Evolutionary conservation across 2,888 invertebrate genomes (phyloP).

Genomic region (Ochropacha duplaris): DNA sequence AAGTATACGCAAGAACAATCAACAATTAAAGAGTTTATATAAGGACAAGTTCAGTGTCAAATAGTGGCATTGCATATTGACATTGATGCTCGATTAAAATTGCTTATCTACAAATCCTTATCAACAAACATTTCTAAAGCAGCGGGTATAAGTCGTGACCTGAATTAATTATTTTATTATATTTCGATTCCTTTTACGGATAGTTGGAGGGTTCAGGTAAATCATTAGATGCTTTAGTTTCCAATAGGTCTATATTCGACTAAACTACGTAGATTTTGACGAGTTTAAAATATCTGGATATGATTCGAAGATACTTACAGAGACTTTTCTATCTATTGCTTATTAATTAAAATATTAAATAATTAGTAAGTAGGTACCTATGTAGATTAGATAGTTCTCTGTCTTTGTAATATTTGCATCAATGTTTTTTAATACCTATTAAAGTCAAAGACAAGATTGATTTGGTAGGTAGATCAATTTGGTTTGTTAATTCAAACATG

Average conservation of each 20-base stretch:
- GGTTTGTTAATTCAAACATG: constrained; percentile 37
- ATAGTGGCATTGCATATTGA: constrained; percentile 32
- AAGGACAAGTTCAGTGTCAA: constrained; percentile 47
- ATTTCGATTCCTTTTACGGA: constrained; percentile 4
- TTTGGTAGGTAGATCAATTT: constrained; percentile 10
- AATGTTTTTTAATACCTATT: not conserved
- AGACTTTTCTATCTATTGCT: too few species aligned
- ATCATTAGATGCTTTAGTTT: not conserved
- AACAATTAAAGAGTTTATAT: constrained; percentile 11
- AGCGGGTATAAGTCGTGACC: constrained; percentile 32
- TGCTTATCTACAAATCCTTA: constrained; percentile 45
- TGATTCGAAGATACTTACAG: too few species aligned
- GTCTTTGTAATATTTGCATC: not conserved
- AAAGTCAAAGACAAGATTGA: constrained; percentile 15
- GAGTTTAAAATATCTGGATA: too few species aligned
- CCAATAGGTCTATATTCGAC: too few species aligned
- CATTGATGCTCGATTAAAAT: constrained; percentile 43
- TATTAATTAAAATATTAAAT: too few species aligned
- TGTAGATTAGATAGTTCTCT: not conserved
- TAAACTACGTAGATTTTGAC: too few species aligned
- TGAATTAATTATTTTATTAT: constrained; percentile 20
- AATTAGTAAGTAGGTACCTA: too few species aligned
- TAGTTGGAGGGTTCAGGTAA: not conserved
- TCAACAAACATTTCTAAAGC: constrained; percentile 36
- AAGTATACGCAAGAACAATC: constrained; percentile 5